Evolutionary conservation across 2,113 vertebrate genomes (phyloP), one percentile per base, ranked within the genome.

Genomic region (Bombycilla garrulus): DNA sequence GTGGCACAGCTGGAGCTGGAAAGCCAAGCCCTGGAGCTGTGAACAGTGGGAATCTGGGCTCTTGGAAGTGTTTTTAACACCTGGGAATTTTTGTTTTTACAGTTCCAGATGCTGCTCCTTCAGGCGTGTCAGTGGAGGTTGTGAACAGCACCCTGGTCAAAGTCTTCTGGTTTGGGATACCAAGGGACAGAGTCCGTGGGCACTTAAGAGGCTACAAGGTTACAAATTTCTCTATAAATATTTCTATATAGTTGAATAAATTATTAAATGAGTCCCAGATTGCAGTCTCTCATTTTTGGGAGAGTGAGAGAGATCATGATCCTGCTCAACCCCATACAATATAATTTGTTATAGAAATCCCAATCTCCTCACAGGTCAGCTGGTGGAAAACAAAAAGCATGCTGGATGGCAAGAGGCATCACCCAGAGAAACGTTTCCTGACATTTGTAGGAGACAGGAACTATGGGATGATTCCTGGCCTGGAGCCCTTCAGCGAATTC

Each of bases 131-230:
- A 0, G 99, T 99, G 95, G 98, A 98, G 28, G 88, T 99, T 85
- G 73, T 99, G 93, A 99, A 99, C 98, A 98, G 98, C 97, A 99
- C 98, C 0, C 83, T 99, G 92, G 98, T 98, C 81, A 98, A 98
- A 97, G 99, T 99, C 89, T 98, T 94, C 96, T 99, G 99, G 99
- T 97, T 96, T 11, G 96, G 97, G 58, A 98, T 99, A 79, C 98
- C 98, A 73, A 99, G 99, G 97, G 99, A 99, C 97, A 98, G 98
- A 97, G 97, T 99, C 54, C 98, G 98, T 38, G 99, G 99, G 81
- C 99, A 98, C 96, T 98, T 99, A 88, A 98, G 97, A 97, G 99
- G 99, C 96, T 99, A 99, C 97, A 99, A 98, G 99, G 99, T 99
- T 98, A 98, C 31, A 44, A 26, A 25, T 56, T 91, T 86, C 23